Evolutionary conservation across 2,888 invertebrate genomes (phyloP).

Genomic region (Macaria notata): DNA sequence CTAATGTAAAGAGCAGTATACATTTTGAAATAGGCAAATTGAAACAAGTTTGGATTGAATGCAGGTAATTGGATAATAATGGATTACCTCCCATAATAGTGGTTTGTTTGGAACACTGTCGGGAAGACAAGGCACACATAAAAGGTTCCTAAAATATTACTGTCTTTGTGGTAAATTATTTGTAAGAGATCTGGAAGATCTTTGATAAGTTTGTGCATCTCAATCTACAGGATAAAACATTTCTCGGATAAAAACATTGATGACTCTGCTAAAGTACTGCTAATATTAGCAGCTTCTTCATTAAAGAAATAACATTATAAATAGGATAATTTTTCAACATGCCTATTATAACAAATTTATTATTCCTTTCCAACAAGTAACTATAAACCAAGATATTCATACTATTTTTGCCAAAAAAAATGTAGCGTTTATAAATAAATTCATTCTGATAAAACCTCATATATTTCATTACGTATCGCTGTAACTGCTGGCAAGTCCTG

Average conservation of each 20-base stretch:
- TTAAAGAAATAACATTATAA: too few species aligned
- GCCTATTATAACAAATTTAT: too few species aligned
- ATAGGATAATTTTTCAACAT: too few species aligned
- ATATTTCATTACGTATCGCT: too few species aligned
- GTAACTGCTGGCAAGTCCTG: too few species aligned
- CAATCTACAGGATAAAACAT: constrained; percentile 10
- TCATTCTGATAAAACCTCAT: too few species aligned
- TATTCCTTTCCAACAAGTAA: too few species aligned
- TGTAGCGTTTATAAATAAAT: neutral
- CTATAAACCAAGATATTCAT: too few species aligned
- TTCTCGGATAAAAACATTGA: too few species aligned
- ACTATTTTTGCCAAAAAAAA: too few species aligned
- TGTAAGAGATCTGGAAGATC: constrained; percentile 44
- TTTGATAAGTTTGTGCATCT: constrained; percentile 52
- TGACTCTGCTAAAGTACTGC: too few species aligned
- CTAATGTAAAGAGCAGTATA: constrained; percentile 62
- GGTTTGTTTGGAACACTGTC: constrained; percentile 47
- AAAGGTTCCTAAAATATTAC: constrained; percentile 37
- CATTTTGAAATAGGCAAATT: constrained; percentile 43
- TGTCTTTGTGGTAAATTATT: constrained; percentile 37
- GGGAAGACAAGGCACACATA: constrained; percentile 58
- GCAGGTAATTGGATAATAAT: neutral
- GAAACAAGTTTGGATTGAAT: constrained; percentile 12
- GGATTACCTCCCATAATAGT: constrained; percentile 28
- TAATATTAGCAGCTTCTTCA: neutral